Percentiles rank a stretch among this genome's conserved stretches.
These are phyloP conservation scores for Glareola pratincola DNA, from an alignment of 2,113 vertebrate species.

Conservation along the genomic window DNA sequence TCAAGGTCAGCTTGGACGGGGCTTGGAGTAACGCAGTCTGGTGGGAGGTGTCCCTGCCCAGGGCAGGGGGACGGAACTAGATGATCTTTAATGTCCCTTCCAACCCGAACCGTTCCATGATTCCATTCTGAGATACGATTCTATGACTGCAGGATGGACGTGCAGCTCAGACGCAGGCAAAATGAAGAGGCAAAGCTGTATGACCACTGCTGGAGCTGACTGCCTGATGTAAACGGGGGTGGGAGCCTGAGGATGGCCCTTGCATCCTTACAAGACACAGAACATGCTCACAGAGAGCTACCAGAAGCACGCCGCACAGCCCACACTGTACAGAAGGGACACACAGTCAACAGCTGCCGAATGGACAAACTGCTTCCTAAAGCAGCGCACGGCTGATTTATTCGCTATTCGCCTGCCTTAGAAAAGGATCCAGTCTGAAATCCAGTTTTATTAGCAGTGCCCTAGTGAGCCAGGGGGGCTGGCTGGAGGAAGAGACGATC, in stretches of 20 bases:
- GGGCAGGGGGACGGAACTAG: too few relatives aligned
- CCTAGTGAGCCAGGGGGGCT: background rate
- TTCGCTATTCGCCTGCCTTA: background rate
- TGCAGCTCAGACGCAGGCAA: background rate
- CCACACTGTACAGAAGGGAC: background rate
- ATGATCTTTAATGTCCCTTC: too few relatives aligned
- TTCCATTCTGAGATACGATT: too few relatives aligned
- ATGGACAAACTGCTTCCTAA: background rate
- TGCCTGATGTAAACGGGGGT: background rate
- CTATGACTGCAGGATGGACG: background rate
- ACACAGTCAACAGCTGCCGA: background rate
- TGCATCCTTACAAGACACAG: background rate
- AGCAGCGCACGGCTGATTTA: rapidly evolving
- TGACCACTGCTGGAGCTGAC: background rate
- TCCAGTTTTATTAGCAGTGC: background rate
- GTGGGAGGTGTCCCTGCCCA: too few relatives aligned
- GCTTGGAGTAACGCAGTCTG: too few relatives aligned
- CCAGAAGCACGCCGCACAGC: background rate
- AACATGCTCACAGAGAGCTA: background rate
- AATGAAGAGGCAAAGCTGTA: background rate
- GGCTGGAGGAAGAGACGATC: background rate
- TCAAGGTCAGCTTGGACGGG: too few relatives aligned
- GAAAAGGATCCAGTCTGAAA: background rate
- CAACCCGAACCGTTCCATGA: too few relatives aligned
- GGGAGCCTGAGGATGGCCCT: background rate